A percentile compares a stretch with the other conserved stretches of the same genome.
These are phyloP conservation scores for Phortica okadai DNA, from an alignment of 2,888 invertebrate species.

Conservation along the genomic window DNA sequence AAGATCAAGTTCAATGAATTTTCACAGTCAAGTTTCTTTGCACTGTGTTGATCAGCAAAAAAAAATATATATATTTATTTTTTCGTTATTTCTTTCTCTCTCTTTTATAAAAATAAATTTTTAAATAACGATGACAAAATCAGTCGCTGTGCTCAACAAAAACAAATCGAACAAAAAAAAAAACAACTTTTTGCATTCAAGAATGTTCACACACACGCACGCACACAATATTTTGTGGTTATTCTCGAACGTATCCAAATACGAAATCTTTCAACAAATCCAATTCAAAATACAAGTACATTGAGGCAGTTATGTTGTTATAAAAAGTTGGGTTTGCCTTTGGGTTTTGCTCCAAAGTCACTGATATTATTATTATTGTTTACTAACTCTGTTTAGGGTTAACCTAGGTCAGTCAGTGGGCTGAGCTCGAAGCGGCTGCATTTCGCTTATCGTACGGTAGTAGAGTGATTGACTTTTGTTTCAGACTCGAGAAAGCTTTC, in stretches of 20 bases:
- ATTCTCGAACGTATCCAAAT: too few relatives aligned
- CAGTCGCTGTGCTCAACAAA: conserved; percentile 37
- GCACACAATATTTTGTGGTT: neutral
- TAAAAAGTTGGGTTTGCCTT: too few relatives aligned
- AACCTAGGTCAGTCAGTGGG: conserved; percentile 1
- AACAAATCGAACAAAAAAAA: conserved; percentile 22
- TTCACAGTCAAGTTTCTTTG: conserved; percentile 52
- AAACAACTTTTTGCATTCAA: conserved; percentile 38
- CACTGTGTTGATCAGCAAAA: conserved; percentile 36
- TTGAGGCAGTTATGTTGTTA: too few relatives aligned
- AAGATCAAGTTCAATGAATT: conserved; percentile 74
- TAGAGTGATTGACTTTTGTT: too few relatives aligned
- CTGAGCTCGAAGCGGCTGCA: too few relatives aligned
- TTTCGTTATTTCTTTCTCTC: conserved; percentile 41
- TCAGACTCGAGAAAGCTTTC: too few relatives aligned
- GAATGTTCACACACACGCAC: conserved; percentile 32
- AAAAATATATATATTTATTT: conserved; percentile 32
- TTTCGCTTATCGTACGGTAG: too few relatives aligned
- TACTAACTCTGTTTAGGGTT: neutral
- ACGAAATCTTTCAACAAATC: too few relatives aligned
- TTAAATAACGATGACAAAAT: conserved; percentile 75
- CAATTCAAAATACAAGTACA: too few relatives aligned
- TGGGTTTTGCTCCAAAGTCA: too few relatives aligned
- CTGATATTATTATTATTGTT: too few relatives aligned
- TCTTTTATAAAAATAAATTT: conserved; percentile 54